Evolutionary conservation across 2,888 invertebrate genomes (phyloP).

Genomic region (Drosophila mettleri): DNA sequence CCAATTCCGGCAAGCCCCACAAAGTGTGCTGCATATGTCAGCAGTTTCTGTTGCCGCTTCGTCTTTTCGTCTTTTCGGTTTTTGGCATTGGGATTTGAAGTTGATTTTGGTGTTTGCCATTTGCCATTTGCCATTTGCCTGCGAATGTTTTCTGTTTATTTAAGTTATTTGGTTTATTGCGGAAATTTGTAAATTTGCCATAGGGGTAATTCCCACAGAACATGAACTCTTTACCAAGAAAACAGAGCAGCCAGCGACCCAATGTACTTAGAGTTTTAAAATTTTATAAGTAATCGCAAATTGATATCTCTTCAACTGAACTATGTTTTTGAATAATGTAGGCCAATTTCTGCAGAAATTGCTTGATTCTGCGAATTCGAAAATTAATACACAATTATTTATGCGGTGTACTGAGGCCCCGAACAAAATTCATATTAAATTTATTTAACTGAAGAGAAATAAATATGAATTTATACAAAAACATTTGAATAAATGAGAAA

Average conservation of each 20-base stretch:
- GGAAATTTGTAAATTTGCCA: conserved; percentile 76
- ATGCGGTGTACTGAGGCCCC: neutral
- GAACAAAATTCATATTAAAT: neutral
- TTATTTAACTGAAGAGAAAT: no score
- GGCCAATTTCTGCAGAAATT: neutral
- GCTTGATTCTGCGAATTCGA: neutral
- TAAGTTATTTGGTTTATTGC: conserved; percentile 77
- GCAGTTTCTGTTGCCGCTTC: conserved; percentile 55
- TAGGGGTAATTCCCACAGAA: conserved; percentile 55
- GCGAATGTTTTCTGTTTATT: conserved; percentile 67
- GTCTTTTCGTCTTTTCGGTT: conserved; percentile 4
- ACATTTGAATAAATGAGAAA: no score
- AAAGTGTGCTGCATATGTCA: conserved; percentile 70
- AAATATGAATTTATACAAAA: no score
- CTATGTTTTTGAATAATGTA: neutral
- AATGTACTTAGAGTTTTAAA: conserved; percentile 24
- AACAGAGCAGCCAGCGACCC: neutral
- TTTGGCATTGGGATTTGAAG: conserved; percentile 62
- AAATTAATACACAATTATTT: conserved; percentile 1
- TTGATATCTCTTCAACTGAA: conserved; percentile 5
- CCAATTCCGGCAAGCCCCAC: conserved; percentile 38
- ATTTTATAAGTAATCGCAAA: conserved; percentile 24
- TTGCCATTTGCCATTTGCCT: conserved; percentile 36
- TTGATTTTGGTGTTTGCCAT: conserved; percentile 39
- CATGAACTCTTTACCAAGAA: conserved; percentile 5